Base-by-base conservation (phyloP, 2,888 invertebrate species). In the Cheilosia urbana region DNA sequence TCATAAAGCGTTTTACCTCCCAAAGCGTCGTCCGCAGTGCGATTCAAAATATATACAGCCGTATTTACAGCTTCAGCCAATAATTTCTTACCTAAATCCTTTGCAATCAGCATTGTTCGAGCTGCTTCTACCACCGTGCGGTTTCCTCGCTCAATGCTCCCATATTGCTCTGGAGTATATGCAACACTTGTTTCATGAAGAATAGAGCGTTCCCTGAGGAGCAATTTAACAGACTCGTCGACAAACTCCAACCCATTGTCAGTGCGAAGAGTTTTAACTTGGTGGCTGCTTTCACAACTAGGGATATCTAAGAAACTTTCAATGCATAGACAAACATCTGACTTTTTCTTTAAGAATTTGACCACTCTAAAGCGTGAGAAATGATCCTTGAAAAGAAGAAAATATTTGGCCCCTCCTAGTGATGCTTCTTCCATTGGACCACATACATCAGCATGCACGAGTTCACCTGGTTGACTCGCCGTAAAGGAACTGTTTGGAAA, bases 131-230 rank as follows among this genome's bases (percentile, higher is more conserved):
- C 24, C 24, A 27, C 24, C 24, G 24, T 4, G 24, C 24, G 24
- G 45, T 79, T 88, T 4, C 80, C 88, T 21, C 81, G 71, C 60
- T 87, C 87, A 42, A 65, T 71, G 0, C 7, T 17, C 2, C 87
- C 83, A 45, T 87, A 87, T 68, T 87, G 78, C 53, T 85, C 71
- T 17, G 80, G 85, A 13, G 77, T 80, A 53, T 87, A 85, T 9
- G 87, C 53, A 19, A 83, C 73, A 24, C 68, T 71, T 11, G 37
- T 77, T 75, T 87, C 72, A 57, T 87, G 83, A 37, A 40, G 42
- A 27, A 85, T 69, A 40, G 57, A 71, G 2, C 17, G 45, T 53
- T 75, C 51, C 3, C 27, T 49, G 15, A 80, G 34, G 9, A 79
- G 63, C 30, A 62, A 51, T n/a, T 72, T 24, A 13, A 87, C 57